Conservation (phyloP, 2,797 vertebrate species). For the Diceros bicornis region DNA sequence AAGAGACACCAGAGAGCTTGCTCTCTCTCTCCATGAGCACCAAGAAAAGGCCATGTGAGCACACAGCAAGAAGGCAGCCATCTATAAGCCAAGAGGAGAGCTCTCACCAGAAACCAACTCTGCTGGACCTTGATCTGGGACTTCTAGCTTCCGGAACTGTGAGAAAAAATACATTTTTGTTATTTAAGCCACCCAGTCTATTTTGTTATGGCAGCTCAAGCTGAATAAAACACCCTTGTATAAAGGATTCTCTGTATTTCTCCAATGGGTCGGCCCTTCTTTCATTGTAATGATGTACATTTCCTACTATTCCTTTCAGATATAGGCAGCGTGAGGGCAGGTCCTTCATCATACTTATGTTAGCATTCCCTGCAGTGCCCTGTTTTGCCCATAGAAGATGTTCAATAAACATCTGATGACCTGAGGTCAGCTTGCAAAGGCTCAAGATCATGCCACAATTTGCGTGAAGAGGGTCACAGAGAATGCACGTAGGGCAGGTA, state of each 20-base stretch:
- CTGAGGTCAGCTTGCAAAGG: background rate
- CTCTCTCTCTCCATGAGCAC: background rate
- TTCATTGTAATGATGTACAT: background rate
- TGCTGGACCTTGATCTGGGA: background rate
- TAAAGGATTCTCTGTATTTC: background rate
- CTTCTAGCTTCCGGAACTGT: background rate
- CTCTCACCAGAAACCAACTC: background rate
- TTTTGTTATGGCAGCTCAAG: background rate
- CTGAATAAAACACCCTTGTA: background rate
- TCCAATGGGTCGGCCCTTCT: background rate
- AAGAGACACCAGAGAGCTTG: background rate
- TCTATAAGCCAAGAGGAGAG: background rate
- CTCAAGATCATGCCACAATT: background rate
- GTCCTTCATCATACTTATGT: background rate
- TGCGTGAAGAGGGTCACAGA: background rate
- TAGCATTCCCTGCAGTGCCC: background rate
- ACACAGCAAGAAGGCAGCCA: background rate
- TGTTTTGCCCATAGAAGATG: background rate
- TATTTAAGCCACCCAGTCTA: background rate
- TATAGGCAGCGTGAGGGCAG: background rate
- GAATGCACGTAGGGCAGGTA: background rate
- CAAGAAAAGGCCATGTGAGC: background rate
- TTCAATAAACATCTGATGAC: background rate
- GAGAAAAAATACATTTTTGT: slow-evolving; percentile 6
- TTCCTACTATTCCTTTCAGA: background rate